Base-by-base conservation (phyloP, 2,888 invertebrate species). In the Rotaria magnacalcarata region DNA sequence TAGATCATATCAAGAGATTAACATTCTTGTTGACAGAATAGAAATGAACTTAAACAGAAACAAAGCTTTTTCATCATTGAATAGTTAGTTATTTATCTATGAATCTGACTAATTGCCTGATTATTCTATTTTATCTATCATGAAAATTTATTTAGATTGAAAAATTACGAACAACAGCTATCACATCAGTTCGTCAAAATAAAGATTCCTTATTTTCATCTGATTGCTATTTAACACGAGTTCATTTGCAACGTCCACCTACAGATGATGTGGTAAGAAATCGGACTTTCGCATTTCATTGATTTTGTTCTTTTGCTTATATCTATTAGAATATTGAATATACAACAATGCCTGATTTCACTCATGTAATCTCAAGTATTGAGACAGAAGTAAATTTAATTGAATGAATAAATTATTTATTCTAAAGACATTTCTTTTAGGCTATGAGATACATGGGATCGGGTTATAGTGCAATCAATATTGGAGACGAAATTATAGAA, bases 401-500 rank as follows among this genome's bases (percentile, higher is more conserved):
- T n/a, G 14, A 19, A 80, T 80, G 3, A 47, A 47, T 47, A 10
- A 0, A 47, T 47, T 80, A 24, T 47, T 43, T 14, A 27, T 19
- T 27, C 0, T 27, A 67, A 34, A 3, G 16, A 0, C 34, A 16
- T 67, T 19, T 67, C 14, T 80, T 80, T 80, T 1, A 80, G 80
- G 43, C 80, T 3, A 24, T 47, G 43, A n/a, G 80, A n/a, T 80
- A 14, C n/a, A 47, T 80, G 80, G 80, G 80, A 24, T 47, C 80
- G 7, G 80, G 80, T 47, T 80, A 34, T n/a, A 80, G 47, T 80
- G 80, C 80, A 21, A 80, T 80, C n/a, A 80, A 80, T n/a, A 80
- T 80, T 47, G 97, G 97, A 0, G 97, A 98, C 92, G 97, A 98
- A 92, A 95, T 98, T 89, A 94, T 97, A 75, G 96, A 96, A 93